These are phyloP conservation scores for Lissocephala sabroskyi DNA, from an alignment of 2,888 invertebrate species.

Conservation along the genomic window DNA sequence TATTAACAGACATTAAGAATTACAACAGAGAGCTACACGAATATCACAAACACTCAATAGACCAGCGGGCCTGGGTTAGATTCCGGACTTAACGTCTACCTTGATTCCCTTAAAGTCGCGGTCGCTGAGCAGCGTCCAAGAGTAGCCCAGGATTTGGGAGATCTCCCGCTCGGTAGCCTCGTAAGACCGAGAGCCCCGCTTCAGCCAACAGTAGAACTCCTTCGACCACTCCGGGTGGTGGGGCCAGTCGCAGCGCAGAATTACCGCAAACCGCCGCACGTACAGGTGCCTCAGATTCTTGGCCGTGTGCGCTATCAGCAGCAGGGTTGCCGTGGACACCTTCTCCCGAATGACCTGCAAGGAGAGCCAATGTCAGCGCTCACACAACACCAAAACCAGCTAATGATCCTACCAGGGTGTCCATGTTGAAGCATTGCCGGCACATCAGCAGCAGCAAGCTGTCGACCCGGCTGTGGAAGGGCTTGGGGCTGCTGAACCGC, in stretches of 20 bases:
- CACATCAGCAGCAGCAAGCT: slow-evolving; percentile 79
- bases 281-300: slow-evolving; percentile 77
- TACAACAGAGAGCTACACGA: too few relatives aligned
- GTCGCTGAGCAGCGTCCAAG: slow-evolving; percentile 80
- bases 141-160: slow-evolving; percentile 78
- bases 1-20: too few relatives aligned
- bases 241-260: slow-evolving; percentile 82
- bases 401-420: slow-evolving; percentile 77
- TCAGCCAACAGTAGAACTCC: slow-evolving; percentile 80
- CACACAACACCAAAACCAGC: not conserved
- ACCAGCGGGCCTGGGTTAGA: too few relatives aligned
- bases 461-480: slow-evolving; percentile 82
- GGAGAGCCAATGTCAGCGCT: not conserved
- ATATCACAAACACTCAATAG: too few relatives aligned
- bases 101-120: slow-evolving; percentile 75
- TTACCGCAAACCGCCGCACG: slow-evolving; percentile 81
- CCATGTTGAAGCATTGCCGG: slow-evolving; percentile 78
- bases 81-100: slow-evolving; percentile 36
- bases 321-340: slow-evolving; percentile 83
- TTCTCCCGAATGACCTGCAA: slow-evolving; percentile 80
- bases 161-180: slow-evolving; percentile 79
- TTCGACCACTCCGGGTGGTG: slow-evolving; percentile 78
- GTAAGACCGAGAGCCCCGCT: slow-evolving; percentile 77
- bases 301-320: slow-evolving; percentile 80
- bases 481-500: slow-evolving; percentile 77